A percentile compares a stretch with the other conserved stretches of the same genome.
Conservation (phyloP, 2,797 vertebrate species). For the Anguilla pacifica region DNA sequence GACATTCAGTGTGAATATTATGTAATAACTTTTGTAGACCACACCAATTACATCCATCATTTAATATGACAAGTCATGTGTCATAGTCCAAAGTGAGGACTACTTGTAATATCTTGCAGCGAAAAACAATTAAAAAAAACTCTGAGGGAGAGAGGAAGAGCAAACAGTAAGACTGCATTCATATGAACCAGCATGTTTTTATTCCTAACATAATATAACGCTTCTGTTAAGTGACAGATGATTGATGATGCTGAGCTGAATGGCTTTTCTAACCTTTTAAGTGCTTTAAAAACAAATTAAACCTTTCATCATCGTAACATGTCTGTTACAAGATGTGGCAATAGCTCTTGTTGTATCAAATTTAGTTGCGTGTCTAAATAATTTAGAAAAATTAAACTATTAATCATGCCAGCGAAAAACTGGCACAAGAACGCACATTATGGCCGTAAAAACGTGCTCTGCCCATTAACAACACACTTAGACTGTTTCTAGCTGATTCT, state of each 20-base stretch:
- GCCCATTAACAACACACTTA: conserved; percentile 58
- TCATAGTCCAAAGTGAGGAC: conserved; percentile 44
- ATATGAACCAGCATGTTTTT: conserved; percentile 69
- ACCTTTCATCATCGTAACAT: conserved; percentile 78
- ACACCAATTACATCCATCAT: conserved; percentile 49
- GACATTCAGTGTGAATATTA: conserved; percentile 32
- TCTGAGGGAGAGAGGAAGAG: conserved; percentile 49
- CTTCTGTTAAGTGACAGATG: conserved; percentile 75
- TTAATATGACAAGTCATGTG: conserved; percentile 56
- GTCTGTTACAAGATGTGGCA: conserved; percentile 79
- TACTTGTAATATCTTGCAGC: conserved; percentile 66
- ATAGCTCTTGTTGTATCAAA: conserved; percentile 77
- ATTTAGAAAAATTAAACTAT: conserved; percentile 80
- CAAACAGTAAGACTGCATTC: conserved; percentile 63
- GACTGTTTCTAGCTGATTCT: conserved; percentile 75
- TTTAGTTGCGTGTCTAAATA: conserved; percentile 78
- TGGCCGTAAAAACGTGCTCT: conserved; percentile 54
- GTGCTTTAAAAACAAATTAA: conserved; percentile 81
- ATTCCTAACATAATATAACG: conserved; percentile 70
- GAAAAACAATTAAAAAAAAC: conserved; percentile 55
- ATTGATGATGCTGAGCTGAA: conserved; percentile 74
- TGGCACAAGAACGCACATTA: conserved; percentile 62
- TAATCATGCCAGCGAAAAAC: conserved; percentile 70
- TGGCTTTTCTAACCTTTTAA: conserved; percentile 77
- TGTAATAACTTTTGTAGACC: conserved; percentile 37